phyloP scores from a whole-genome alignment of 2,888 invertebrate genomes.

The Gymnocheta viridis region DNA sequence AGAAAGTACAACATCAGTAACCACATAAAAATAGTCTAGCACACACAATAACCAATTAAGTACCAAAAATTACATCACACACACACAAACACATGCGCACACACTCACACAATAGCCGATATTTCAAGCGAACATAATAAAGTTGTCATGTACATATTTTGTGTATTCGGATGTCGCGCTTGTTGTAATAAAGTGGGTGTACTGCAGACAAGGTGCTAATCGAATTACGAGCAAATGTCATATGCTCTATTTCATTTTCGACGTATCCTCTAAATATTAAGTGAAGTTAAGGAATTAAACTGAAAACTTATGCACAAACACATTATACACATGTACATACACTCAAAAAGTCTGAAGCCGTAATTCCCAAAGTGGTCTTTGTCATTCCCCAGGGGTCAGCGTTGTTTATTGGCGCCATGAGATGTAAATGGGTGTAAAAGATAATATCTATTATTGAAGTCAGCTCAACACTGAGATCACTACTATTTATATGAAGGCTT shows the following conservation, averaged over 20 bases:
- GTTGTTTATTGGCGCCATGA: too few relatives aligned
- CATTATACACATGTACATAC: neutral
- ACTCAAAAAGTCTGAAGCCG: neutral
- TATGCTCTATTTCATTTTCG: constrained; percentile 9
- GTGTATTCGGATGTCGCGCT: neutral
- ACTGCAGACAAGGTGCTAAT: constrained; percentile 72
- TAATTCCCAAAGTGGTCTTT: neutral
- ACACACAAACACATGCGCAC: neutral
- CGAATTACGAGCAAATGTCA: constrained; percentile 72
- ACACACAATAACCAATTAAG: constrained; percentile 68
- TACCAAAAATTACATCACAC: constrained; percentile 29
- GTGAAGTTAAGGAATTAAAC: neutral
- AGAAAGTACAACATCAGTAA: neutral
- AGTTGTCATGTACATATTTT: neutral
- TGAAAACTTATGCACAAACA: neutral
- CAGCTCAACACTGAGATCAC: neutral
- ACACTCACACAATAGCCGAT: neutral
- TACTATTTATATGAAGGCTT: too few relatives aligned
- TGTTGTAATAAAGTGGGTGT: constrained; percentile 62
- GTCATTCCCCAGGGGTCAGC: too few relatives aligned
- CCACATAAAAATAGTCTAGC: neutral
- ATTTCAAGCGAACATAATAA: neutral
- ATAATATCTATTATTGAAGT: neutral
- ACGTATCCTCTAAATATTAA: neutral
- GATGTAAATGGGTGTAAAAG: neutral